Evolutionary conservation across 2,888 invertebrate genomes (phyloP).

Genomic region (Antheraea yamamai): DNA sequence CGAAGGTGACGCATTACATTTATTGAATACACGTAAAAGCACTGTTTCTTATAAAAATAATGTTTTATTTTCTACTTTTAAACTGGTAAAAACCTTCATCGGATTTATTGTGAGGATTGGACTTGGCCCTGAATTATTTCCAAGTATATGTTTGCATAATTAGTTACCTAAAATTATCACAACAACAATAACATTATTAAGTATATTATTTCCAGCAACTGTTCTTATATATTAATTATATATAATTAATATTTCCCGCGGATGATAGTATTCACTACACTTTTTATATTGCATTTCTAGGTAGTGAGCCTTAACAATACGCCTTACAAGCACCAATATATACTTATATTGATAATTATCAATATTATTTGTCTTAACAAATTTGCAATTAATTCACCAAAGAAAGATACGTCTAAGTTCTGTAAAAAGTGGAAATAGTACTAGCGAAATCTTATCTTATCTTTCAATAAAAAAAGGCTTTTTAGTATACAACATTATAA

Average conservation of each 20-base stretch:
- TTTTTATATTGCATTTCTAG: too few species aligned
- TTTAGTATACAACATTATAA: too few species aligned
- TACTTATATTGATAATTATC: too few species aligned
- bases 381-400: too few species aligned
- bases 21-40: background rate
- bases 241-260: background rate
- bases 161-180: background rate
- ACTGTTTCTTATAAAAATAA: constrained; percentile 2
- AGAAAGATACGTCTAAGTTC: too few species aligned
- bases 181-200: background rate
- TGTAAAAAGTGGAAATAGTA: too few species aligned
- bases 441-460: too few species aligned
- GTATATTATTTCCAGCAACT: background rate
- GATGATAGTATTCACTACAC: background rate
- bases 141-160: background rate
- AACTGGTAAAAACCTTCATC: background rate
- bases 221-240: background rate
- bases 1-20: background rate
- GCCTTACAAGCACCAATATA: too few species aligned
- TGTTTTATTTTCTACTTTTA: background rate
- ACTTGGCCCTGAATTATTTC: background rate
- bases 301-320: too few species aligned
- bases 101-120: background rate
- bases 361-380: too few species aligned
- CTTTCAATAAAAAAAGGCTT: too few species aligned